Evolutionary conservation across 2,888 invertebrate genomes (phyloP).

Genomic region (Lasioglossum oenotherae): DNA sequence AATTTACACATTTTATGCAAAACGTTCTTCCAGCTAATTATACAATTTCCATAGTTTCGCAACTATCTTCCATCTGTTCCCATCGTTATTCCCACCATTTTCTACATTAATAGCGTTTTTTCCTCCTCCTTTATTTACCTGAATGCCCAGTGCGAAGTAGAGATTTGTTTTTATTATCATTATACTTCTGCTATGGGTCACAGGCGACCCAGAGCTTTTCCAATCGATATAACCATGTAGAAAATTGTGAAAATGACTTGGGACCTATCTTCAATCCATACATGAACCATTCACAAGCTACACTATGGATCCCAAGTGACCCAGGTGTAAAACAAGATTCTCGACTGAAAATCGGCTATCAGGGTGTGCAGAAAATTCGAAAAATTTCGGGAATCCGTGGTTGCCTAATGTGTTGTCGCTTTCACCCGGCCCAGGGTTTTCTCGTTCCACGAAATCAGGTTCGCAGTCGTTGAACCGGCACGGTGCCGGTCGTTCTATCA

Average conservation of each 20-base stretch:
- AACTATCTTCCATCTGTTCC: not conserved
- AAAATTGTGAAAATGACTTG: not conserved
- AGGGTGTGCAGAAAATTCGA: not conserved
- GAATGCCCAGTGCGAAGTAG: not conserved
- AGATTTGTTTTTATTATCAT: not conserved
- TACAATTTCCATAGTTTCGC: not conserved
- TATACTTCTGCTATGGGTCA: not conserved
- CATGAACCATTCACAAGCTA: not conserved
- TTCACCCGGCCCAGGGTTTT: conserved; percentile 56
- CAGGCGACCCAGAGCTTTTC: not conserved
- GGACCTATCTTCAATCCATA: not conserved
- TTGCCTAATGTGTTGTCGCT: conserved; percentile 62
- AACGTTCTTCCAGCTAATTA: not conserved
- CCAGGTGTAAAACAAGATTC: not conserved
- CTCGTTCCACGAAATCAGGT: conserved; percentile 66
- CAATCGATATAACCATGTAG: not conserved
- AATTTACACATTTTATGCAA: not conserved
- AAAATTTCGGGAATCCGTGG: not conserved
- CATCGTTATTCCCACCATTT: not conserved
- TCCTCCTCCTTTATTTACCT: not conserved
- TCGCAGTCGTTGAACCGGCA: conserved; percentile 63
- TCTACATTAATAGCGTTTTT: not conserved
- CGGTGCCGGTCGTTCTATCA: not conserved
- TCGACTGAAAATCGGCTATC: not conserved
- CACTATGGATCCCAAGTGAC: not conserved